A percentile compares a stretch with the other conserved stretches of the same genome.
Conservation (phyloP, 2,797 vertebrate genomes). For the Poeciliopsis turneri region DNA sequence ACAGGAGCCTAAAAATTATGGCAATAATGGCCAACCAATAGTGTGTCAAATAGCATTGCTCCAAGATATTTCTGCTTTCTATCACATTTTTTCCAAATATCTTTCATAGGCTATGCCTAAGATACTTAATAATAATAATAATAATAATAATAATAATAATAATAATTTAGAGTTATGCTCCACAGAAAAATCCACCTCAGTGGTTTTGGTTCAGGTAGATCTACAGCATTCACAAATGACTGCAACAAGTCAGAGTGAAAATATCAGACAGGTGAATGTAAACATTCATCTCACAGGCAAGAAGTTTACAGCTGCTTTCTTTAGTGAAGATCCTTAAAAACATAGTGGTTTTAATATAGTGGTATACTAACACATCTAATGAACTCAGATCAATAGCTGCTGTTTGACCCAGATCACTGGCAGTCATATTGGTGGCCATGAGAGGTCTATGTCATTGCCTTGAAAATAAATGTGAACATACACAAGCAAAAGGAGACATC, state of each 20-base stretch:
- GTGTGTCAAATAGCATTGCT: too few species aligned
- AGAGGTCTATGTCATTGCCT: not conserved
- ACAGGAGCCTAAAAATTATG: too few species aligned
- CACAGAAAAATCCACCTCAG: not conserved
- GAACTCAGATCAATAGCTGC: not conserved
- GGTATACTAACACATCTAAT: not conserved
- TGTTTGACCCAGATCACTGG: not conserved
- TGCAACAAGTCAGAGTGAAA: not conserved
- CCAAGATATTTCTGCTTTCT: too few species aligned
- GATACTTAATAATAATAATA: not conserved
- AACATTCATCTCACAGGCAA: not conserved
- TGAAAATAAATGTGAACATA: not conserved
- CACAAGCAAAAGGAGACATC: not conserved
- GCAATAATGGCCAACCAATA: too few species aligned
- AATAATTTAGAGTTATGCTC: not conserved
- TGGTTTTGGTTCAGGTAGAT: not conserved
- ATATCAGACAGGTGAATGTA: not conserved
- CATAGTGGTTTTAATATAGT: not conserved
- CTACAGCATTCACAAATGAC: not conserved
- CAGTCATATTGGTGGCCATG: not conserved
- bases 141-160: not conserved
- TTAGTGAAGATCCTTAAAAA: not conserved
- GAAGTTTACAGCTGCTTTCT: not conserved
- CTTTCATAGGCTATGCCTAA: not conserved
- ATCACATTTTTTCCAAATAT: not conserved